Percentiles rank a stretch among this genome's conserved stretches.
These are phyloP conservation scores for Hermetia illucens DNA, from an alignment of 1,140 invertebrate species.

Conservation along the genomic window DNA sequence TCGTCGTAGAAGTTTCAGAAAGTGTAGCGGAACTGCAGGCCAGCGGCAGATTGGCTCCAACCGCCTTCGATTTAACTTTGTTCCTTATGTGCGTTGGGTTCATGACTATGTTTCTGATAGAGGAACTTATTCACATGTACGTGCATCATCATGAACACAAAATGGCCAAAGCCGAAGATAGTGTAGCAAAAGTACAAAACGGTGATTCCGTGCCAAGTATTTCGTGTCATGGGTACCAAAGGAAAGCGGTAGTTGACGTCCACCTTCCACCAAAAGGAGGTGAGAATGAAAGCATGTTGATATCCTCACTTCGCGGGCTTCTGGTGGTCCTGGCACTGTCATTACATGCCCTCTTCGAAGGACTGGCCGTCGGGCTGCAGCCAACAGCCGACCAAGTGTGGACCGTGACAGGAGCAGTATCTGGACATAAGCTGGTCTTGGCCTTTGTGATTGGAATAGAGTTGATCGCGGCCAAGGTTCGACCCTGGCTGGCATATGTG, in stretches of 20 bases:
- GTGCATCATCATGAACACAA: conserved; percentile 23
- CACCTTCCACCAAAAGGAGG: conserved; percentile 29
- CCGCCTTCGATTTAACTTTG: conserved; percentile 40
- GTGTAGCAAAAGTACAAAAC: not conserved
- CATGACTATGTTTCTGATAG: conserved; percentile 50
- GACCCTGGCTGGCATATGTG: conserved; percentile 17
- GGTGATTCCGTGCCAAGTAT: not conserved
- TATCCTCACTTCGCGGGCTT: conserved; percentile 39
- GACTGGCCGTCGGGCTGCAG: conserved; percentile 56
- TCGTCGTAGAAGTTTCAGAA: conserved; percentile 58
- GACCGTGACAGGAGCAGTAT: conserved; percentile 35
- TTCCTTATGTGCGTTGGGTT: conserved; percentile 43
- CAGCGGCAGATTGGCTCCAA: conserved; percentile 15
- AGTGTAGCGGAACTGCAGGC: conserved; percentile 27
- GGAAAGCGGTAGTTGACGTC: not conserved
- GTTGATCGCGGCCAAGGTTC: conserved; percentile 27
- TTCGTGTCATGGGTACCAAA: not conserved
- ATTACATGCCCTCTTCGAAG: conserved; percentile 64
- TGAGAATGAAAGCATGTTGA: conserved; percentile 32
- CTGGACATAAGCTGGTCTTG: conserved; percentile 44
- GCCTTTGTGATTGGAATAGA: conserved; percentile 39
- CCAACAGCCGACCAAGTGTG: conserved; percentile 37
- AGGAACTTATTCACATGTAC: conserved; percentile 45
- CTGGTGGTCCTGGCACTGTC: conserved; percentile 55
- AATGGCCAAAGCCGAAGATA: conserved; percentile 7